Evolutionary conservation across 2,797 vertebrate genomes (phyloP), one percentile per base, ranked within the genome.

Genomic region (Astyanax mexicanus): DNA sequence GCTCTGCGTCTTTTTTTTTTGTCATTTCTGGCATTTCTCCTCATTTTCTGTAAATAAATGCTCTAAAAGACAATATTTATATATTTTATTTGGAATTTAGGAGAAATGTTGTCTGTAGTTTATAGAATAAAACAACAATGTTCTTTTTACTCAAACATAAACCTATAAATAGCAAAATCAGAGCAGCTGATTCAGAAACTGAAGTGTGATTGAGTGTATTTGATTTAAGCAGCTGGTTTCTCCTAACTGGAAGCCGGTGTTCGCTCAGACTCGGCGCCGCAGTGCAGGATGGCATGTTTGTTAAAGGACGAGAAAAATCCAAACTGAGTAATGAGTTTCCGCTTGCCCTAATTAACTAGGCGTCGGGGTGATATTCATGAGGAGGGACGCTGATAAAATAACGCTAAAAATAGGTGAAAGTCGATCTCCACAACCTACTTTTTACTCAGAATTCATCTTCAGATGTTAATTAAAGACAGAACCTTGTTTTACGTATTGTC

Each of bases 301-400:
- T 93, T 92, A 90, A 88, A 89, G 87, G 90, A 57, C 1, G 94
- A 92, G 92, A 92, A 95, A 94, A 93, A 88, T 92, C 92, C 93
- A 92, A 92, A 91, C 89, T 83, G 88, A 92, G 90, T 93, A 94
- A 95, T 92, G 92, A 92, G 91, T 94, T 94, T 93, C 88, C 90
- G 88, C 91, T 88, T 91, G 91, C 92, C 92, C 92, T 94, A 95
- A 95, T 95, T 94, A 92, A 91, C 90, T 87, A 88, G 84, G 78
- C 86, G 85, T 90, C 89, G 85, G 86, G 86, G 51, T 81, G 83
- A 86, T 88, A 86, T 83, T 79, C 81, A 81, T 62, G 70, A 69
- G 74, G 74, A 72, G 80, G 68, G 74, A 65, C 72, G 71, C 73
- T 80, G 80, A 88, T 86, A 90, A 92, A 92, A 91, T 62, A 85